Conservation (phyloP, 2,113 vertebrate genomes). For the Erpornis zantholeuca region DNA sequence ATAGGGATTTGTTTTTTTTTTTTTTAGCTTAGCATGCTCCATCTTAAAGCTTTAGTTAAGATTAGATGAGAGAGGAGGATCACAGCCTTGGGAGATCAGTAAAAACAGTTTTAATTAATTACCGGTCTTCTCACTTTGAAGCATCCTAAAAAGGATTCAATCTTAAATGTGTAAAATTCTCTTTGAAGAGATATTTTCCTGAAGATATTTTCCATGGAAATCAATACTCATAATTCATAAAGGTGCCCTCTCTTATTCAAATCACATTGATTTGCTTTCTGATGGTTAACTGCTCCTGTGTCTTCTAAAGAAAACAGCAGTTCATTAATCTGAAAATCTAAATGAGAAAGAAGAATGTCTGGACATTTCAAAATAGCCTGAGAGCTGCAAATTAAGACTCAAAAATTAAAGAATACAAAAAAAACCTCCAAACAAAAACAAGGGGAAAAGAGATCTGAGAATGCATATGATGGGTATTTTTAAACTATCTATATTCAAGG, state of each 20-base stretch:
- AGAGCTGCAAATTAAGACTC: neutral
- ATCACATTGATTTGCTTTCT: neutral
- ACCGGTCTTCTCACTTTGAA: neutral
- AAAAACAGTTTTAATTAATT: neutral
- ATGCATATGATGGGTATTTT: neutral
- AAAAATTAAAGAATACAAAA: neutral
- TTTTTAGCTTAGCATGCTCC: neutral
- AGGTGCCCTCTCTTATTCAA: neutral
- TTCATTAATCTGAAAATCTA: neutral
- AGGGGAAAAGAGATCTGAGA: neutral
- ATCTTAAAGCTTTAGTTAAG: neutral
- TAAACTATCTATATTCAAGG: neutral
- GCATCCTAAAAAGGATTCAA: neutral
- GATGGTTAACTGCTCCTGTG: neutral
- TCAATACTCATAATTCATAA: neutral
- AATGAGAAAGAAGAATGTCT: neutral
- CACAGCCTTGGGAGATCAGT: neutral
- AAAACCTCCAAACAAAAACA: neutral
- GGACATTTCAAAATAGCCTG: neutral
- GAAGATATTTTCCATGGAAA: neutral
- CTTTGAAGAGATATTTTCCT: neutral
- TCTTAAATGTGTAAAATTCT: neutral
- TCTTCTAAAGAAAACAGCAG: neutral
- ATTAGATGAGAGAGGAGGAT: neutral
- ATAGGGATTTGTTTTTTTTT: neutral